phyloP scores from a whole-genome alignment of 2,797 vertebrate genomes.

The Ceryle rudis region DNA sequence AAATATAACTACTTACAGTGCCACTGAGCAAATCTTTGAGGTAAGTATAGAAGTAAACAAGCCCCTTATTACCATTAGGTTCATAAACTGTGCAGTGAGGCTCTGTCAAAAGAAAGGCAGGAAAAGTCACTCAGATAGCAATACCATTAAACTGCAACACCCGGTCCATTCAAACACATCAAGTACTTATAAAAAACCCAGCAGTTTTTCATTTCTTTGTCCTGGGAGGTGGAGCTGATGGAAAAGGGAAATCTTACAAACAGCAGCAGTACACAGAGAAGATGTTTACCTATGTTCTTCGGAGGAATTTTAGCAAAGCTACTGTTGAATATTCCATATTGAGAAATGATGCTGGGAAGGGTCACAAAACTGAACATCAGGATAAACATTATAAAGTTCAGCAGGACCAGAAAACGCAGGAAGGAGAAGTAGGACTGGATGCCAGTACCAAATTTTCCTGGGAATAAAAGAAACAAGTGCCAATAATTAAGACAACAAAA shows the following conservation, averaged over 20 bases:
- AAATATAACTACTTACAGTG: conserved; percentile 82
- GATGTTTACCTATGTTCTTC: conserved; percentile 60
- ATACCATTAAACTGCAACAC: not conserved
- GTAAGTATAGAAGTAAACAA: conserved; percentile 89
- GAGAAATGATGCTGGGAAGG: conserved; percentile 85
- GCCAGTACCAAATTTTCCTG: conserved; percentile 95
- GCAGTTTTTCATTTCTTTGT: not conserved
- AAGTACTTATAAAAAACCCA: not conserved
- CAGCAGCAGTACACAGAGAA: not conserved
- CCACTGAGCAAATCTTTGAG: conserved; percentile 92
- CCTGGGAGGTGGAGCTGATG: not conserved
- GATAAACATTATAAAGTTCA: conserved; percentile 92
- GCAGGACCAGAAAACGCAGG: conserved; percentile 92
- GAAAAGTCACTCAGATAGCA: not conserved
- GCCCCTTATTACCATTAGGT: conserved; percentile 75
- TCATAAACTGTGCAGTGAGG: conserved; percentile 82
- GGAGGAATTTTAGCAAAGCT: conserved; percentile 67
- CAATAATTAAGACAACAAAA: not conserved
- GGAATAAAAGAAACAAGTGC: conserved; percentile 6
- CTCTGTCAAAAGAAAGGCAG: conserved; percentile 75
- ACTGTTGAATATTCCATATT: conserved; percentile 78
- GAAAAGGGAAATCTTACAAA: not conserved
- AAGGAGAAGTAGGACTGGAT: conserved; percentile 97
- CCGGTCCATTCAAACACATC: not conserved
- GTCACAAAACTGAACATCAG: conserved; percentile 91